Percentiles rank a stretch among this genome's conserved stretches.
phyloP scores from a whole-genome alignment of 2,113 vertebrate species.

The Ondatra zibethicus region DNA sequence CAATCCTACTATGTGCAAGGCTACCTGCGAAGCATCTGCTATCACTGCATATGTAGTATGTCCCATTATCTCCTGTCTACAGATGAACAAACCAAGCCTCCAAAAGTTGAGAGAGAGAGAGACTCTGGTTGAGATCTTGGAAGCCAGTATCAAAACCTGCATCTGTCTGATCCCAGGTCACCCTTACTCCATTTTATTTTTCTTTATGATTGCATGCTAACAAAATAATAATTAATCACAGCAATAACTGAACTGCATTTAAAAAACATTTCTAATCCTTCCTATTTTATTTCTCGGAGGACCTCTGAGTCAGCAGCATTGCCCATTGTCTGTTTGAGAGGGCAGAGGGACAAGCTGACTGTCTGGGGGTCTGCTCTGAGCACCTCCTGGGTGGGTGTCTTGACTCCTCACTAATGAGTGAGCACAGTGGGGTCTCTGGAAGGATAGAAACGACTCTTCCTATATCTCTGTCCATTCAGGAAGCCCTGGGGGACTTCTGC shows the following conservation, averaged over 20 bases:
- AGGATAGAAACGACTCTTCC: background rate
- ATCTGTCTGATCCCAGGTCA: too few species aligned
- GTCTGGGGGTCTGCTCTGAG: background rate
- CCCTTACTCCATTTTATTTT: too few species aligned
- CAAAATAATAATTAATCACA: too few species aligned
- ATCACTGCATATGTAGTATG: accelerated
- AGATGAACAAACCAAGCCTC: background rate
- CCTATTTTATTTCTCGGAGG: background rate
- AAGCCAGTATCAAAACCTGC: background rate
- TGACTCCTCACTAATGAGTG: background rate
- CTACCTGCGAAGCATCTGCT: background rate
- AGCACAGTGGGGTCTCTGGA: background rate
- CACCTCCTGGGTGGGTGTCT: background rate
- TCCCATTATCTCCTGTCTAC: background rate
- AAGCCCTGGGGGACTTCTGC: background rate
- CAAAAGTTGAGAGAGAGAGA: background rate
- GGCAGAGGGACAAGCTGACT: background rate
- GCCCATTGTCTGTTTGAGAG: background rate
- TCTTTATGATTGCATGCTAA: too few species aligned
- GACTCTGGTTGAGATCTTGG: background rate
- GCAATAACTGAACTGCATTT: too few species aligned
- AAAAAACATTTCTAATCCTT: background rate
- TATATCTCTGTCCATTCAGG: background rate
- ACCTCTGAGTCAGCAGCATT: background rate
- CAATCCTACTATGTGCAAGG: background rate